Conservation (phyloP, 2,797 vertebrate species). For the Anabas testudineus region DNA sequence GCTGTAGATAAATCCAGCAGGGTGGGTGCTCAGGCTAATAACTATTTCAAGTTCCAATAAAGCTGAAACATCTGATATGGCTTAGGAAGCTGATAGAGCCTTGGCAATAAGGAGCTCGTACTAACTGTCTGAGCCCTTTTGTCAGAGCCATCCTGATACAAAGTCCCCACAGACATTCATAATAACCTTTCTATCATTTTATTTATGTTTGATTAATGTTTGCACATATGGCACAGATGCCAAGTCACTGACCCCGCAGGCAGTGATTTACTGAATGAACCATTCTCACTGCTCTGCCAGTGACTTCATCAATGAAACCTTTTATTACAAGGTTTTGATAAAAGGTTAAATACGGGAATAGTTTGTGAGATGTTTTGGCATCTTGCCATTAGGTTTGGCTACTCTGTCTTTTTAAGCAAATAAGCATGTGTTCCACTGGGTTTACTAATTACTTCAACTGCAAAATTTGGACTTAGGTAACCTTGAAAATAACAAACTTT, state of each 20-base stretch:
- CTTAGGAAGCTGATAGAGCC: constrained; percentile 67
- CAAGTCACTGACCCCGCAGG: constrained; percentile 61
- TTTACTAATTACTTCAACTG: constrained; percentile 56
- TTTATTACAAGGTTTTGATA: constrained; percentile 67
- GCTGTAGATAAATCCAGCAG: constrained; percentile 63
- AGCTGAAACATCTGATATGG: constrained; percentile 78
- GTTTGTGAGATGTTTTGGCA: constrained; percentile 39
- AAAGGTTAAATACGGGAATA: constrained; percentile 56
- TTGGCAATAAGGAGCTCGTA: constrained; percentile 52
- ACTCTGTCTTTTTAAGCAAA: constrained; percentile 49
- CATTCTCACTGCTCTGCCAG: constrained; percentile 43
- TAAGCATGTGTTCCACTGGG: constrained; percentile 50
- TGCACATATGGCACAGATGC: constrained; percentile 62
- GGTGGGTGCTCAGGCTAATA: constrained; percentile 68
- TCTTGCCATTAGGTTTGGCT: constrained; percentile 43
- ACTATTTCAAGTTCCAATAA: constrained; percentile 76
- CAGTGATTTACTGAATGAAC: constrained; percentile 58
- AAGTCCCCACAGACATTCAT: constrained; percentile 65
- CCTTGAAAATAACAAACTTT: constrained; percentile 29
- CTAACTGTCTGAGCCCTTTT: constrained; percentile 61
- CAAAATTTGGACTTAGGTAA: constrained; percentile 43
- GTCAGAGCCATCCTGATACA: constrained; percentile 61
- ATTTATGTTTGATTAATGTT: constrained; percentile 73
- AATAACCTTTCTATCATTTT: constrained; percentile 71
- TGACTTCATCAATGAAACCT: constrained; percentile 57